These are phyloP conservation scores for Neodon shergylaensis DNA, from an alignment of 2,113 vertebrate genomes.

Conservation along the genomic window DNA sequence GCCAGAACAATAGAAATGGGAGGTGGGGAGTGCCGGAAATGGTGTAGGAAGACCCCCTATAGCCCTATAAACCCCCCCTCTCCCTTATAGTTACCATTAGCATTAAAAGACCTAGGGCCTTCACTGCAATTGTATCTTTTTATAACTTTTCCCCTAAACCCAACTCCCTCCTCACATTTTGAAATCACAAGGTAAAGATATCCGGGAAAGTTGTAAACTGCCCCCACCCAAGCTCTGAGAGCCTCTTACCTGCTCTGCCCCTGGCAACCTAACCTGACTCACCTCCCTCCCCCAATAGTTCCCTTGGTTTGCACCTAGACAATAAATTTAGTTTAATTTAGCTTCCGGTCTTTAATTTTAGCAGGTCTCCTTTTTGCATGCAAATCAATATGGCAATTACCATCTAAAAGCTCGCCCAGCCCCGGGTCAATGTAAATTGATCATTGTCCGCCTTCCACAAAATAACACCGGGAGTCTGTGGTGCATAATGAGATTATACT, in stretches of 20 bases:
- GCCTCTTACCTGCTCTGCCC: constrained; percentile 65
- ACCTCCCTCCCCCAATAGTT: constrained; percentile 79
- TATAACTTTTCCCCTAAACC: constrained; percentile 68
- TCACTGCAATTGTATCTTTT: background rate
- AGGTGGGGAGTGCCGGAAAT: constrained; percentile 38
- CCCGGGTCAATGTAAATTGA: constrained; percentile 93
- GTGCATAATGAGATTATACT: constrained; percentile 93
- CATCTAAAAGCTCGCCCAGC: constrained; percentile 92
- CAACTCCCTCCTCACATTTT: background rate
- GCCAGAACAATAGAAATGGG: constrained; percentile 73
- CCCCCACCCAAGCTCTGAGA: background rate
- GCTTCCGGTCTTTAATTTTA: constrained; percentile 92
- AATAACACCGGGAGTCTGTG: constrained; percentile 91
- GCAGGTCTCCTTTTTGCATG: constrained; percentile 89
- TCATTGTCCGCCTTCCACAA: constrained; percentile 92
- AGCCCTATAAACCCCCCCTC: constrained; percentile 60
- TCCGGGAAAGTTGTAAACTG: background rate
- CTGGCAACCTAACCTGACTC: constrained; percentile 51
- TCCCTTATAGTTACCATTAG: background rate
- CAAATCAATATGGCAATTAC: constrained; percentile 94
- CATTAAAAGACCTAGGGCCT: constrained; percentile 54
- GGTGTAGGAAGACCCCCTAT: constrained; percentile 54
- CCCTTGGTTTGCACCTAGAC: constrained; percentile 87
- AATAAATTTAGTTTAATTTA: constrained; percentile 91
- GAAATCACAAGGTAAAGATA: constrained; percentile 51